Conservation (phyloP, 2,113 vertebrate genomes). For the Hymenochirus boettgeri region DNA sequence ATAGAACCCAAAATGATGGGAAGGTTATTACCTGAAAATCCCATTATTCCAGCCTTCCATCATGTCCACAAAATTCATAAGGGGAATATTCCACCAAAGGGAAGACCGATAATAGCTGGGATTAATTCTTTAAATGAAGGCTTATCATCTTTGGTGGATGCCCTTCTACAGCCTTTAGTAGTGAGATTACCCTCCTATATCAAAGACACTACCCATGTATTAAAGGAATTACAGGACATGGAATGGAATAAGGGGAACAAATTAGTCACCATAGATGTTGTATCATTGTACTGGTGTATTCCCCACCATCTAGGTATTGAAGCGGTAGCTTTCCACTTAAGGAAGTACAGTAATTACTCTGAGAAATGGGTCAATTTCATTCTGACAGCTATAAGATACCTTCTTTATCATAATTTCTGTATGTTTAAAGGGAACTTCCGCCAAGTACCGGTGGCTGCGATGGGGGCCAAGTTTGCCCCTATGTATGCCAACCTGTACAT, state of each 20-base stretch:
- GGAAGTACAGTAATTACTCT: too few species aligned
- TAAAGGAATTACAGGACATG: not conserved
- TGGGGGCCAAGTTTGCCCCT: too few species aligned
- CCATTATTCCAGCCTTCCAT: not conserved
- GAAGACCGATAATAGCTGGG: not conserved
- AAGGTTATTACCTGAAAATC: too few species aligned
- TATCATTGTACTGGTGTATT: not conserved
- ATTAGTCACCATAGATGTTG: not conserved
- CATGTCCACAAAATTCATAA: not conserved
- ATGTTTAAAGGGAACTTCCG: too few species aligned
- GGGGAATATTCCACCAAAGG: too few species aligned
- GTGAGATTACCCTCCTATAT: not conserved
- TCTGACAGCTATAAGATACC: too few species aligned
- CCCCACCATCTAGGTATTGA: not conserved
- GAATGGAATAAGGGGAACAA: not conserved
- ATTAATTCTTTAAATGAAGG: not conserved
- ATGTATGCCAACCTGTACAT: too few species aligned
- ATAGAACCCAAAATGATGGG: too few species aligned
- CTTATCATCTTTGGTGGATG: not conserved
- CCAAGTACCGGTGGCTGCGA: too few species aligned
- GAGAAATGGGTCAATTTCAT: too few species aligned
- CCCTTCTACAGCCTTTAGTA: not conserved
- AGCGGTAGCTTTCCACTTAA: not conserved
- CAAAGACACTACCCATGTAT: not conserved
- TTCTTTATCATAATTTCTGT: too few species aligned